phyloP scores from a whole-genome alignment of 2,113 vertebrate genomes.

The Zeus faber region DNA sequence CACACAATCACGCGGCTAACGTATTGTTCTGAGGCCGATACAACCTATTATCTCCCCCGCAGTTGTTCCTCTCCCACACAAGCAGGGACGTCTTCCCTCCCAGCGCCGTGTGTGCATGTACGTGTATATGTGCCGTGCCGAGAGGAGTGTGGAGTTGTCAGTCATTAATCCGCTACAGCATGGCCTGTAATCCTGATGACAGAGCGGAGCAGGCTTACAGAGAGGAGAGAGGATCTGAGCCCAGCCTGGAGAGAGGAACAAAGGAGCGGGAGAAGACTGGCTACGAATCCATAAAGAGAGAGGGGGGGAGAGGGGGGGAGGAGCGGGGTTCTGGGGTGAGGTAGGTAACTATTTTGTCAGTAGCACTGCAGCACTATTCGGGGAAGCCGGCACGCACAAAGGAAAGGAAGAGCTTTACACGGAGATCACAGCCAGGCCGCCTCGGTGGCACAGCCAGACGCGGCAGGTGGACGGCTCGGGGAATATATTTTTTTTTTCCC shows the following conservation, averaged over 20 bases:
- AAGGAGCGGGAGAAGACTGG: constrained; percentile 59
- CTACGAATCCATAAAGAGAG: constrained; percentile 58
- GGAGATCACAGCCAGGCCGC: constrained; percentile 20
- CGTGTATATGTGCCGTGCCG: constrained; percentile 20
- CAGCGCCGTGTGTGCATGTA: constrained; percentile 36
- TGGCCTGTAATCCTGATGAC: constrained; percentile 72
- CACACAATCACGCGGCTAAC: constrained; percentile 48
- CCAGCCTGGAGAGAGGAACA: constrained; percentile 68
- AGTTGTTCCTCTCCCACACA: constrained; percentile 53
- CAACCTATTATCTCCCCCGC: constrained; percentile 57
- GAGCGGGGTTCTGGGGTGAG: constrained; percentile 34
- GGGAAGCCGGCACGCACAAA: constrained; percentile 40
- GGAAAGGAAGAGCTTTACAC: constrained; percentile 21
- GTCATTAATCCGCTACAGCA: constrained; percentile 72
- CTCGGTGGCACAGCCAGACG: constrained; percentile 32
- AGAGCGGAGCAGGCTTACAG: constrained; percentile 63
- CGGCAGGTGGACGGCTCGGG: constrained; percentile 25
- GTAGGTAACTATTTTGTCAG: constrained; percentile 64
- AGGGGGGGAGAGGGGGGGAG: constrained; percentile 10
- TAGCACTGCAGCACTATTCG: constrained; percentile 54
- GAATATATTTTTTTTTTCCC: too few species aligned
- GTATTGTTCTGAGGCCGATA: constrained; percentile 57
- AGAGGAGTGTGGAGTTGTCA: constrained; percentile 62
- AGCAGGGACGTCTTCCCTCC: constrained; percentile 37
- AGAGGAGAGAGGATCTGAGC: constrained; percentile 66